phyloP scores from a whole-genome alignment of 2,888 invertebrate species.

The Epinotia nisella region DNA sequence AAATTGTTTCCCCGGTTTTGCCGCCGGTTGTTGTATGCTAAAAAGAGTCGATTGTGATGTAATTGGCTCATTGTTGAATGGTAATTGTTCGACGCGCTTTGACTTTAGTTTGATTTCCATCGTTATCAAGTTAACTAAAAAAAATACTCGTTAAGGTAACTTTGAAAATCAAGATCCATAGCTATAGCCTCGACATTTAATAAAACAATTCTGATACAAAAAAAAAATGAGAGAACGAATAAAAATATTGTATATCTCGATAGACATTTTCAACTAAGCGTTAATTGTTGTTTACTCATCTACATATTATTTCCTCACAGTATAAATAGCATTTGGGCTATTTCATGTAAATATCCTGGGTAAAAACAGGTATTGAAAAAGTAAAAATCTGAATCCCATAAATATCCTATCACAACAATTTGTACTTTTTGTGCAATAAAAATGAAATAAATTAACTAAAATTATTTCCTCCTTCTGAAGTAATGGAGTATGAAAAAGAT shows the following conservation, averaged over 20 bases:
- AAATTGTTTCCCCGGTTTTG: constrained; percentile 48
- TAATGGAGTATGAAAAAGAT: not conserved
- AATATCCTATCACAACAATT: not conserved
- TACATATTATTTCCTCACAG: no score
- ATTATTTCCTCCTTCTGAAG: not conserved
- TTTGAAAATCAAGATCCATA: no score
- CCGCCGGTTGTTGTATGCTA: constrained; percentile 49
- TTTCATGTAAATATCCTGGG: no score
- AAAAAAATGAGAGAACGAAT: no score
- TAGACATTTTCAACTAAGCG: no score
- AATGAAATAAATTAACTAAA: not conserved
- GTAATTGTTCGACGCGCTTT: constrained; percentile 19
- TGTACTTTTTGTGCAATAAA: not conserved
- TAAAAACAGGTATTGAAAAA: no score
- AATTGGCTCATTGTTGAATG: constrained; percentile 41
- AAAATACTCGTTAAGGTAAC: not conserved
- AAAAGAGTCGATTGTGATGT: constrained; percentile 50
- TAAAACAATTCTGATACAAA: no score
- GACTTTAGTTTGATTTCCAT: constrained; percentile 31
- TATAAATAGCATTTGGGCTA: no score
- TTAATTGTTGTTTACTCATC: no score
- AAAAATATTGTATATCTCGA: no score
- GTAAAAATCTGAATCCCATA: no score
- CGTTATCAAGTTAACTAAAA: constrained; percentile 4
- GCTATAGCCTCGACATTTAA: no score